Conservation (phyloP, 1,140 invertebrate species). For the Platorchestia sp. region DNA sequence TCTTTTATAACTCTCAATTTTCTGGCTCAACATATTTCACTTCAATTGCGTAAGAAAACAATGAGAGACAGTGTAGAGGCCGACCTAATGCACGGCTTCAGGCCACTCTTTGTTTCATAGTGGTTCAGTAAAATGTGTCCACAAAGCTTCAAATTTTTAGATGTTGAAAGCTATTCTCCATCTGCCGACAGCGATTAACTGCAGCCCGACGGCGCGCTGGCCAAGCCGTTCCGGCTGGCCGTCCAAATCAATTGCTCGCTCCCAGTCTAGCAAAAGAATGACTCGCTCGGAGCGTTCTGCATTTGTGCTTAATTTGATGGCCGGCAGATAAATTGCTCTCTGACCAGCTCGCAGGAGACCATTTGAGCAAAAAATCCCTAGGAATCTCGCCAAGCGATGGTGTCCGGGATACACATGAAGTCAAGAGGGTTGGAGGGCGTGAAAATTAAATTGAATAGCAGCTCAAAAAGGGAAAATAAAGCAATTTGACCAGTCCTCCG, state of each 20-base stretch:
- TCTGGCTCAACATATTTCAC: background rate
- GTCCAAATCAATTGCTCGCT: background rate
- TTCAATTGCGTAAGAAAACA: background rate
- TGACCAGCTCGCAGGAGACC: background rate
- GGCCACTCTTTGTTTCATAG: background rate
- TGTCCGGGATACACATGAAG: no score
- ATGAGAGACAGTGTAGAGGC: no score
- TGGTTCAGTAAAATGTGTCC: background rate
- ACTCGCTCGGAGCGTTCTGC: background rate
- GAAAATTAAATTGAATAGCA: no score
- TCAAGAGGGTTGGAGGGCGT: no score
- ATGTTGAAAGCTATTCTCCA: background rate
- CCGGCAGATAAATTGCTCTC: background rate
- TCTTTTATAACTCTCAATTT: no score
- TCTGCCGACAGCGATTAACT: background rate
- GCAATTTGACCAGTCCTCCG: no score
- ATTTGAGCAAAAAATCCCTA: background rate
- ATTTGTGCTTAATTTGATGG: background rate
- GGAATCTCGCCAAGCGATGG: no score
- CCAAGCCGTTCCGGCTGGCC: no score
- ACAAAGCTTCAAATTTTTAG: background rate
- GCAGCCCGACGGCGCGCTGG: no score
- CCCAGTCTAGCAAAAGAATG: background rate
- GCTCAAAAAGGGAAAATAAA: no score
- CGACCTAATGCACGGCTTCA: background rate